These are phyloP conservation scores for Lanius ludovicianus DNA, from an alignment of 2,113 vertebrate species.

Conservation along the genomic window DNA sequence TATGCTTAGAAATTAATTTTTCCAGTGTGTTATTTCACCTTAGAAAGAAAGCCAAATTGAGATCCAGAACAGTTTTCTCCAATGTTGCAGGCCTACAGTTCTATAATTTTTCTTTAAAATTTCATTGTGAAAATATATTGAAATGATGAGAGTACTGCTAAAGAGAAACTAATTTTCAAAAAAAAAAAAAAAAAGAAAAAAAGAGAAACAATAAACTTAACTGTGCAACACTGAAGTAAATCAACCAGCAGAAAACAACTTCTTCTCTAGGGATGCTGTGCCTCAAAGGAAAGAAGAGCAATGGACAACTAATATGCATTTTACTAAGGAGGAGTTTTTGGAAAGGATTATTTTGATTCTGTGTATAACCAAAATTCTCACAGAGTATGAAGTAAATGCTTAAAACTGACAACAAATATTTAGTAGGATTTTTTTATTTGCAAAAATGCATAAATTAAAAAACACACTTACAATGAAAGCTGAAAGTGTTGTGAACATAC, in stretches of 20 bases:
- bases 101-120: neutral
- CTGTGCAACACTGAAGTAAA: neutral
- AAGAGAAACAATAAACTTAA: neutral
- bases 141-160: neutral
- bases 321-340: neutral
- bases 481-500: neutral
- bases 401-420: neutral
- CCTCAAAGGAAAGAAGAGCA: fast-evolving
- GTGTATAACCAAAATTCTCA: neutral
- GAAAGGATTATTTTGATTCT: neutral
- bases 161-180: neutral
- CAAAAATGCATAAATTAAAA: neutral
- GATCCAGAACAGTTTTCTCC: neutral
- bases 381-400: neutral
- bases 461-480: neutral
- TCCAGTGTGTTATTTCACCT: neutral
- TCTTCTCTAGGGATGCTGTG: neutral
- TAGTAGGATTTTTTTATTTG: neutral
- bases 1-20: neutral
- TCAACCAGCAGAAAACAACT: neutral
- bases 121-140: neutral
- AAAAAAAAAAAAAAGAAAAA: neutral
- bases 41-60: neutral
- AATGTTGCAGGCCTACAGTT: neutral
- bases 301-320: neutral